Base-by-base conservation (phyloP, 1,140 invertebrate species). In the Drosophila suzukii region DNA sequence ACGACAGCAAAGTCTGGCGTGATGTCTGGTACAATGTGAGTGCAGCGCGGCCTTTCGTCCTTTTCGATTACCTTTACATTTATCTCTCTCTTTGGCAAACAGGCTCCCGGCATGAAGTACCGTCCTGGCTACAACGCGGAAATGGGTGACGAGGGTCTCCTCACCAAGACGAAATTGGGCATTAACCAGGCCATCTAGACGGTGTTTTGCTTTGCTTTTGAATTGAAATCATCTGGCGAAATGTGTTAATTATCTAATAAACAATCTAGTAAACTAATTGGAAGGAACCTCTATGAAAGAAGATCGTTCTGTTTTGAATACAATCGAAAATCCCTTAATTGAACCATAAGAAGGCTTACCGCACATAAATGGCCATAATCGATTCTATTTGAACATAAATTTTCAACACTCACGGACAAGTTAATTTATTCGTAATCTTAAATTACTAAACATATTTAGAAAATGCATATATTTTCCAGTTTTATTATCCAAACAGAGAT, bases 81-180 rank as follows among this genome's bases (percentile, higher is more conserved):
- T 49, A 38, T 47, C 12, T 13, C 38, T 11, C 1, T 1, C 17
- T 59, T 54, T 77, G 36, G 65, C 77, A 60, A 91, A 91, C 20
- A 94, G 94, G 91, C 93, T 24, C 94, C 94, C 41, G 94, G 95
- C 53, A 91, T 92, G 72, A 86, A 92, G 77, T 96, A 93, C 75
- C 68, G 51, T 0, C 54, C 79, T 17, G 95, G 95, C 30, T 96
- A 90, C 82, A 95, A 95, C 86, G 58, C 80, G 49, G 88, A 93
- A 17, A 68, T 93, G 77, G 94, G 94, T 12, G 94, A 95, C 79
- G 92, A 63, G 6, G 90, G 92, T 30, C 55, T 93, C 11, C 63
- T 94, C 1, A 93, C 93, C 47, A 95, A 94, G 81, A 81, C 60
- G 10, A 91, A 88, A 49, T 6, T 85, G 24, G 81, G 75, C 59